Evolutionary conservation across 2,797 vertebrate species (phyloP), one percentile per base, ranked within the genome.

Genomic region (Columba guinea): DNA sequence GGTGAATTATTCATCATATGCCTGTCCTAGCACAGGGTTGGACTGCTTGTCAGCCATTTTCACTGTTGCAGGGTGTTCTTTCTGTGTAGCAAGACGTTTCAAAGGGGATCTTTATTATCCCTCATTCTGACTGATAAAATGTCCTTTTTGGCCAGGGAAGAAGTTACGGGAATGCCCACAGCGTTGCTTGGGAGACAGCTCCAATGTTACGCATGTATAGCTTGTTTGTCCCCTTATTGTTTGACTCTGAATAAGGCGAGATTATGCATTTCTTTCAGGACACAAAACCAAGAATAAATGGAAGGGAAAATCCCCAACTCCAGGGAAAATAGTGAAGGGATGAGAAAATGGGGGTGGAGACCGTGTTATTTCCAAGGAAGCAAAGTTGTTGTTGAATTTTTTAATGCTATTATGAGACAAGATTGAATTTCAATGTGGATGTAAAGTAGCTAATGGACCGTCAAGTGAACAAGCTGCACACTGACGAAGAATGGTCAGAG

Each of bases 181-280:
- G 26, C 0, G 96, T 97, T 94, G 91, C 95, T 91, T 81, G 84
- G 97, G 96, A 96, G 92, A 97, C 93, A 46, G 62, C 56, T 70
- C 85, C 4, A 4, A 80, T 92, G 44, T 85, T 89, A 69, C 5
- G 8, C 62, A 12, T 90, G 68, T 91, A 58, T 86, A 80, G 75
- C 91, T 90, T 95, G 93, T 94, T 97, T 96, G 93, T 86, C 73
- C 83, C 79, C 55, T 88, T 87, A 93, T 96, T 97, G 95, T 96
- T 88, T 90, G 81, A 20, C 68, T 95, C 81, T 91, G 84, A 97
- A 97, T 95, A 81, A 78, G n/a, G 56, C 4, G 8, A 93, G 95
- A 96, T 96, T 96, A 94, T 91, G 44, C 87, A 65, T 88, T 80
- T 93, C 74, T 94, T 95, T 94, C 80, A 73, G 62, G 62, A 87